These are phyloP conservation scores for Aspidapion aeneum DNA, from an alignment of 2,888 invertebrate species.

Conservation along the genomic window DNA sequence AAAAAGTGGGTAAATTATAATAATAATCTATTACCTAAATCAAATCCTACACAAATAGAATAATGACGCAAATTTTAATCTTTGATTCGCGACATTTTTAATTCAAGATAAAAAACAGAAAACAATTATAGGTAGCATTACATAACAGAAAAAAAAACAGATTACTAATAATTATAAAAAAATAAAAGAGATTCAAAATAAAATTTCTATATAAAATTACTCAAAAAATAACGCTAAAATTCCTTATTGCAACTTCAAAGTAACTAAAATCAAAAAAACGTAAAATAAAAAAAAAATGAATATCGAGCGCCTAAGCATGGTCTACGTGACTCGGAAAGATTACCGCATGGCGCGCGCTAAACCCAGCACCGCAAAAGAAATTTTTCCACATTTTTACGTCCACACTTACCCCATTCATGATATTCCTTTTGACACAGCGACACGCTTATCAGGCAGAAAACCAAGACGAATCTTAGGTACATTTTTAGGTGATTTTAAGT, in stretches of 20 bases:
- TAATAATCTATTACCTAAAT: no score
- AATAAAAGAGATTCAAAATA: background rate
- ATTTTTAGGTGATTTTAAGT: conserved; percentile 26
- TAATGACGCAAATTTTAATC: no score
- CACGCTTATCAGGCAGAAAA: conserved; percentile 24
- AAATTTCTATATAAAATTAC: no score
- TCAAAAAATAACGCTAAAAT: no score
- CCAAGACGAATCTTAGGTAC: conserved; percentile 31
- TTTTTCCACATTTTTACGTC: conserved; percentile 25
- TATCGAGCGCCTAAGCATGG: conserved; percentile 22
- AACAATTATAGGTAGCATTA: no score
- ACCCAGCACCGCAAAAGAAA: background rate
- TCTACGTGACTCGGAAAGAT: conserved; percentile 34
- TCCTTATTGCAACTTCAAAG: background rate
- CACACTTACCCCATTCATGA: conserved; percentile 41
- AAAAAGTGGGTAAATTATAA: no score
- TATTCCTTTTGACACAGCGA: conserved; percentile 24
- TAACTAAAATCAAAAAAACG: background rate
- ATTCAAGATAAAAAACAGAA: no score
- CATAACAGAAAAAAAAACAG: background rate
- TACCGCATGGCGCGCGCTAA: conserved; percentile 28
- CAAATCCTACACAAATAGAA: no score
- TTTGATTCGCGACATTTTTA: no score
- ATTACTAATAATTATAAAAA: background rate
- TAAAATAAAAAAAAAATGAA: conserved; percentile 3